Conservation (phyloP, 2,113 vertebrate genomes). For the Microtus richardsoni region DNA sequence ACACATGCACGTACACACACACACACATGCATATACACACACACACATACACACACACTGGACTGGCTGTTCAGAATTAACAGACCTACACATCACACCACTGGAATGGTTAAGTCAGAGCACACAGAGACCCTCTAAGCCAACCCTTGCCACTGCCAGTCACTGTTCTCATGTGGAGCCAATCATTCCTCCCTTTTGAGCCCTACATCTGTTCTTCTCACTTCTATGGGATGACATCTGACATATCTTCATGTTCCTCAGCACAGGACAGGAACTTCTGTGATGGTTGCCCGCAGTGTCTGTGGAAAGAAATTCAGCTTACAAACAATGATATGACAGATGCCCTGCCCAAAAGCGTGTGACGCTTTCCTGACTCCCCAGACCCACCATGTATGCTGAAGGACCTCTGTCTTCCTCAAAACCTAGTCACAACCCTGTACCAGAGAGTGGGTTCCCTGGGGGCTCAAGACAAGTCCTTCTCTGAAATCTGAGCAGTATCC, state of each 20-base stretch:
- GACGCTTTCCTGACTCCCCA: background rate
- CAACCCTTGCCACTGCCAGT: background rate
- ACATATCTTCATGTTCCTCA: too few species aligned
- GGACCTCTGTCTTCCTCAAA: background rate
- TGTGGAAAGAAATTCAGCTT: background rate
- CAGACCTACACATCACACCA: background rate
- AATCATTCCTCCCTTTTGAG: too few species aligned
- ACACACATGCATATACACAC: background rate
- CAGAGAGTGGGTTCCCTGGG: background rate
- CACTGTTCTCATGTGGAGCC: background rate
- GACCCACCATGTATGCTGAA: background rate
- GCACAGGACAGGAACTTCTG: background rate
- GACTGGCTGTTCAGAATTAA: background rate
- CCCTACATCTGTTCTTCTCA: too few species aligned
- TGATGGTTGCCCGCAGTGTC: too few species aligned
- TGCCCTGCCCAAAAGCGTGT: too few species aligned
- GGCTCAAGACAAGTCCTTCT: background rate
- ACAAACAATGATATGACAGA: background rate
- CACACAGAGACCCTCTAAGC: accelerated
- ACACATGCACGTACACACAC: background rate
- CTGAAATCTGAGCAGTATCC: background rate
- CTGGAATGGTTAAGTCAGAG: background rate
- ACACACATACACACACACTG: background rate
- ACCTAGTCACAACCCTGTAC: background rate
- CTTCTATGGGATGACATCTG: background rate